Percentiles rank a stretch among this genome's conserved stretches.
Conservation (phyloP, 2,888 invertebrate genomes). For the Ectropis crepuscularia region DNA sequence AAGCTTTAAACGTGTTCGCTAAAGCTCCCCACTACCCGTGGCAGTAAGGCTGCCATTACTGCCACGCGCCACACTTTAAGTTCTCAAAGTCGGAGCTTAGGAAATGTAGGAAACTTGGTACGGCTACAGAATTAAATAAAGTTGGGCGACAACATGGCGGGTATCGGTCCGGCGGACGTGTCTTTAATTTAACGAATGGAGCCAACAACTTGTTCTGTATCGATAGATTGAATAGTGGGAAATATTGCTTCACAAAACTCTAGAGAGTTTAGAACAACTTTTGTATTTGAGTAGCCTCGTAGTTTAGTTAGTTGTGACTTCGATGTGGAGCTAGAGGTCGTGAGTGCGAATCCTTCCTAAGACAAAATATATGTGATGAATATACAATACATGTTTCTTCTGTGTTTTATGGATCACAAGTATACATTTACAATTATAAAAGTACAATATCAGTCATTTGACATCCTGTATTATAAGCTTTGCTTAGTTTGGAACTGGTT, state of each 20-base stretch:
- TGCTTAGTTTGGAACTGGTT: background rate
- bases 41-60: conserved; percentile 1
- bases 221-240: conserved; percentile 1
- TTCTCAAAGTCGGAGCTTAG: conserved; percentile 31
- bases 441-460: no score
- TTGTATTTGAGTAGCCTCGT: no score
- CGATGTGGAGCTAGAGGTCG: no score
- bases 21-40: conserved; percentile 1
- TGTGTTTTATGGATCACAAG: no score
- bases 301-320: no score
- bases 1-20: background rate
- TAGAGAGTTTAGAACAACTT: no score
- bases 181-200: conserved; percentile 21
- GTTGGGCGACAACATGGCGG: conserved; percentile 38
- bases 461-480: no score
- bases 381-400: no score
- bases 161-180: conserved; percentile 31
- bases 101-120: conserved; percentile 28
- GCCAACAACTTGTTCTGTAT: conserved; percentile 6
- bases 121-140: conserved; percentile 33
- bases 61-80: conserved; percentile 6
- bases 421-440: no score
- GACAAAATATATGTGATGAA: no score
- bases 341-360: no score
- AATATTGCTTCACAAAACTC: background rate